Conservation (phyloP, 2,113 vertebrate species). For the Hemiscyllium ocellatum region DNA sequence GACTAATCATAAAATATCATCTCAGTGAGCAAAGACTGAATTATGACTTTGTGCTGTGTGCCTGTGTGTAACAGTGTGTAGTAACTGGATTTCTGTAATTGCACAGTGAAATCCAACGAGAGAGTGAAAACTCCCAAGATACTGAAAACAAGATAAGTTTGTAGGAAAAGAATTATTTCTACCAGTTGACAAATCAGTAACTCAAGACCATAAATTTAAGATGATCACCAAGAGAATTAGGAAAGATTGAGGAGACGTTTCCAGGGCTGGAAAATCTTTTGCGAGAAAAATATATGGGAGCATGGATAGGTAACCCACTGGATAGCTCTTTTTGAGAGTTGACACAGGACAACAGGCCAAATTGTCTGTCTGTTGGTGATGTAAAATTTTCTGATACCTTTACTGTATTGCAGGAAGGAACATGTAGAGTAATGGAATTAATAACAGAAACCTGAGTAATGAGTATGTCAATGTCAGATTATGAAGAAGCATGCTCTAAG, state of each 20-base stretch:
- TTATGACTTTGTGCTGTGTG: not conserved
- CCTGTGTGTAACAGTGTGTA: not conserved
- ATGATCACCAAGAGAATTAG: not conserved
- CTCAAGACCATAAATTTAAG: not conserved
- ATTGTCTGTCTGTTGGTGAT: not conserved
- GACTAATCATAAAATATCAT: not conserved
- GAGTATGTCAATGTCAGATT: too few species aligned
- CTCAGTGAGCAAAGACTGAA: not conserved
- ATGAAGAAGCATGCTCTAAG: too few species aligned
- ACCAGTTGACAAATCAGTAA: not conserved
- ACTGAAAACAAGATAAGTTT: constrained; percentile 2
- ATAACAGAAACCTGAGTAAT: too few species aligned
- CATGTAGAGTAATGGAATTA: too few species aligned
- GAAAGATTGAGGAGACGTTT: not conserved
- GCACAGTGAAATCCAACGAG: not conserved
- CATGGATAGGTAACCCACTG: not conserved
- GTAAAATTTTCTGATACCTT: not conserved
- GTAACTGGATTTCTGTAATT: not conserved
- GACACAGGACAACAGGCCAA: not conserved
- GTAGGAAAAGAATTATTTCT: not conserved
- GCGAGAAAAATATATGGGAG: not conserved
- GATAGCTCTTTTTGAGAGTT: not conserved
- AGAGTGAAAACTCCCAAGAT: not conserved
- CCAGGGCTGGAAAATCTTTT: not conserved
- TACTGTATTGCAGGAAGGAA: not conserved